A percentile compares a stretch with the other conserved stretches of the same genome.
Conservation (phyloP, 2,797 vertebrate species). For the Lindbergichthys nudifrons region DNA sequence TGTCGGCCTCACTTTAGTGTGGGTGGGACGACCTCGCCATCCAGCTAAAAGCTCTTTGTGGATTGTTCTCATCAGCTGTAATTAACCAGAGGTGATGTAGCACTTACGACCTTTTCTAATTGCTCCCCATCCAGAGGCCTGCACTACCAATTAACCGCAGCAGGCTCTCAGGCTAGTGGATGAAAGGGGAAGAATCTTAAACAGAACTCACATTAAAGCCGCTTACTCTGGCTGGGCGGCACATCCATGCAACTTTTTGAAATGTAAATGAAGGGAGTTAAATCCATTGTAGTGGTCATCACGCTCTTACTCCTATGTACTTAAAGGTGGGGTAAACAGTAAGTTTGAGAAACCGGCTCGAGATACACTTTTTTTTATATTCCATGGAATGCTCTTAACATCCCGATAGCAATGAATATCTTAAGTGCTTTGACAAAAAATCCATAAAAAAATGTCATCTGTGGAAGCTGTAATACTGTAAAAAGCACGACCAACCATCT, state of each 20-base stretch:
- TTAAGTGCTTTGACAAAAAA: too few species aligned
- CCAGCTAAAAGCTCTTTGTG: slow-evolving; percentile 61
- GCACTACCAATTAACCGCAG: slow-evolving; percentile 71
- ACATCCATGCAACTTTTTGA: slow-evolving; percentile 1
- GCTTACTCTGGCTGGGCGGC: slow-evolving; percentile 19
- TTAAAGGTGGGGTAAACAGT: too few species aligned
- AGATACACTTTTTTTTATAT: too few species aligned
- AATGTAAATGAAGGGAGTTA: slow-evolving; percentile 21
- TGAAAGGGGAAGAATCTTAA: slow-evolving; percentile 38
- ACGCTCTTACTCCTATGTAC: neutral
- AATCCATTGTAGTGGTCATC: slow-evolving; percentile 3
- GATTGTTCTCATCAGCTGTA: slow-evolving; percentile 69
- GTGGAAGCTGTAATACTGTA: too few species aligned
- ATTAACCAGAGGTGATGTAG: slow-evolving; percentile 74
- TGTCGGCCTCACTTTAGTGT: slow-evolving; percentile 32
- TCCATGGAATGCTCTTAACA: too few species aligned
- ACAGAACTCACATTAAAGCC: slow-evolving; percentile 29
- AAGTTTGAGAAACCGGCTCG: too few species aligned
- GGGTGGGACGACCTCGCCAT: slow-evolving; percentile 39
- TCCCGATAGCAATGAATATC: too few species aligned
- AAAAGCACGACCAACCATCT: too few species aligned
- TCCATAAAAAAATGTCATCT: too few species aligned
- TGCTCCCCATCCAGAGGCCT: slow-evolving; percentile 60
- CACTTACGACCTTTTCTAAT: slow-evolving; percentile 75
- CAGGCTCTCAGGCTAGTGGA: slow-evolving; percentile 35